A percentile compares a stretch with the other conserved stretches of the same genome.
These are phyloP conservation scores for Rhombomys opimus DNA, from an alignment of 2,113 vertebrate genomes.

Conservation along the genomic window DNA sequence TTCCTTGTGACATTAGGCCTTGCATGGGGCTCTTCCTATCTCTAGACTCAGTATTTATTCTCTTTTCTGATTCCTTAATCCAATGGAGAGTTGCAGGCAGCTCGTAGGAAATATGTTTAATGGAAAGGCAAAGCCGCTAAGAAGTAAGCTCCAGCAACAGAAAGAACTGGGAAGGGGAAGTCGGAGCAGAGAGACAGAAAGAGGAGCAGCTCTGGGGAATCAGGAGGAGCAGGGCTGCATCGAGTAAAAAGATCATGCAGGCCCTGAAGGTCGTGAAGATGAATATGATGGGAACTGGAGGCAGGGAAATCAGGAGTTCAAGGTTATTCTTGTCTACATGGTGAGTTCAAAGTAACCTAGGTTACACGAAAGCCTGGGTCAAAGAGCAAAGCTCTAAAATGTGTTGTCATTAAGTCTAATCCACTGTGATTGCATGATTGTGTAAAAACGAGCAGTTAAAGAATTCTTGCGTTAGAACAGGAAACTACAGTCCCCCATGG, in stretches of 20 bases:
- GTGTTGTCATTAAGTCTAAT: neutral
- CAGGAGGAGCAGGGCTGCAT: neutral
- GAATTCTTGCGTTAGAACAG: neutral
- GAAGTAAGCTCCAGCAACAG: neutral
- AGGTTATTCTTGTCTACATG: neutral
- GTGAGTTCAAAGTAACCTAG: neutral
- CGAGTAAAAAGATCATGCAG: neutral
- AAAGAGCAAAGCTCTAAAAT: neutral
- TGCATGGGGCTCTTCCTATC: neutral
- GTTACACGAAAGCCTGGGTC: neutral
- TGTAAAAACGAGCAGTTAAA: neutral
- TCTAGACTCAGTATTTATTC: neutral
- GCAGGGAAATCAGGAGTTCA: neutral
- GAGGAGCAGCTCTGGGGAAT: neutral
- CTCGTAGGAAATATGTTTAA: neutral
- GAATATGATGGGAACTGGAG: neutral
- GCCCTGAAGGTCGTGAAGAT: neutral
- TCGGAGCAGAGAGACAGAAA: neutral
- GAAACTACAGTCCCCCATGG: neutral
- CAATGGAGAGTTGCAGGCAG: neutral
- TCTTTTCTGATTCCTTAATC: conserved; percentile 1
- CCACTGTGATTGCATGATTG: neutral
- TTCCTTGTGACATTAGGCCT: neutral
- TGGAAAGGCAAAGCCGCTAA: conserved; percentile 29
- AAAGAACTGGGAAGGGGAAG: neutral